Base-by-base conservation (phyloP, 2,113 vertebrate genomes). In the Phrynosoma blainvillii region DNA sequence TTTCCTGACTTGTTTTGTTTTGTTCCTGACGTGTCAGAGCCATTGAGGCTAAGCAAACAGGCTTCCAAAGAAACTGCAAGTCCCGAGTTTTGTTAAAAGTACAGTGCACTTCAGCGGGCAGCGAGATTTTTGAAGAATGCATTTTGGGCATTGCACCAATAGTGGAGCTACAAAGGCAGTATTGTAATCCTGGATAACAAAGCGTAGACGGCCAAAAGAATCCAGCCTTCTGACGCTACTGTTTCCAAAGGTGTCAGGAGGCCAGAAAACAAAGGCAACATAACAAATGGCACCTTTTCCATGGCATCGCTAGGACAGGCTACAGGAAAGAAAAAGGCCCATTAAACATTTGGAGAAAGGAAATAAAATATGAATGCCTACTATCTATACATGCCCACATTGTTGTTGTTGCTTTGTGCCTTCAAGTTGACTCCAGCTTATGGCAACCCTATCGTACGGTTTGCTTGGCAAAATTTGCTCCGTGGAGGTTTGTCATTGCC, bases 91-190 rank as follows among this genome's bases (percentile, higher is more conserved):
- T 84, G 32, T 25, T 47, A 52, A 42, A 4, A 0, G 0, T 12
- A 10, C 18, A 40, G 27, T 82, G 71, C 84, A 82, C 86, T 90
- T 91, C 25, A 78, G 27, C 86, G 54, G 23, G 47, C 59, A 86
- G 23, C 74, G 1, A 30, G 84, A 32, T 30, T 84, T 74, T 54
- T 56, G 27, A 90, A 80, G 86, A 91, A 62, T 36, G 40, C 0
- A 25, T 65, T 87, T 87, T 5, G 88, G 30, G 76, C 65, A 82
- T 42, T 0, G 13, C 78, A 62, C n/a, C 56, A 82, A 3, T 47
- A 56, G 86, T 47, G 87, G 83, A 92, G 83, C 3, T 59, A 62
- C 78, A 23, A 76, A 87, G 82, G 73, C 40, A 1, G 74, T 83
- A 79, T 86, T 76, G 0, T 62, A 70, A 92, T 82, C 73, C 36